Base-by-base conservation (phyloP, 2,113 vertebrate species). In the Psilopogon haemacephalus region DNA sequence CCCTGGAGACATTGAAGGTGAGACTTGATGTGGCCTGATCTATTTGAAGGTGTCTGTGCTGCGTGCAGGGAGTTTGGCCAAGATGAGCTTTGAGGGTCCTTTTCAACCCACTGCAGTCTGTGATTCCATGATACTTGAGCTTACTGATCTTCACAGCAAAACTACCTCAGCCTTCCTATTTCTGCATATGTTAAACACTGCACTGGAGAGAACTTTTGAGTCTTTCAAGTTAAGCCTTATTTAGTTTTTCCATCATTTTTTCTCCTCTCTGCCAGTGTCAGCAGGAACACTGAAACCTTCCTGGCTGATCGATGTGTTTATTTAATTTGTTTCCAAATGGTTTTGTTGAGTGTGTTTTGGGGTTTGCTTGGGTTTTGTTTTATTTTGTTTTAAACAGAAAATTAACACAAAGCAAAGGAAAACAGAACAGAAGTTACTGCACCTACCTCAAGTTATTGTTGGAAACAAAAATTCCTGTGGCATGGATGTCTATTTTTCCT, bases 301-400 rank as follows among this genome's bases (percentile, higher is more conserved):
- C 76, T 97, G 96, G 93, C 78, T 80, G 72, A 87, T 92, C 71
- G 80, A 58, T 6, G 0, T 92, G 82, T 94, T 97, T 95, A 62
- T 91, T 96, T 93, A 95, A 95, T 27, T 94, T 87, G 68, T 93
- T 95, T 92, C 94, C 84, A 97, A 94, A 85, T 72, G 78, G 17
- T 9, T 64, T 56, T 82, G 23, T 50, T 50, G 23, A 13, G 48
- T 50, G 11, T 23, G 48, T 50, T 44, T 44, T 44, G 42, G 40
- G 48, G 48, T 50, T 50, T 50, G 48, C 26, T 26, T 50, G 48
- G 48, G 21, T 26, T 24, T 23, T 28, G 15, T 30, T 55, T 55
- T 15, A 28, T 55, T 55, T 55, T 55, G 79, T 93, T 91, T 89
- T 0, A 23, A 91, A 93, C 68, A 92, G 48, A 88, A 94, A 87